phyloP scores from a whole-genome alignment of 2,888 invertebrate species.

The Dynastes grantii region DNA sequence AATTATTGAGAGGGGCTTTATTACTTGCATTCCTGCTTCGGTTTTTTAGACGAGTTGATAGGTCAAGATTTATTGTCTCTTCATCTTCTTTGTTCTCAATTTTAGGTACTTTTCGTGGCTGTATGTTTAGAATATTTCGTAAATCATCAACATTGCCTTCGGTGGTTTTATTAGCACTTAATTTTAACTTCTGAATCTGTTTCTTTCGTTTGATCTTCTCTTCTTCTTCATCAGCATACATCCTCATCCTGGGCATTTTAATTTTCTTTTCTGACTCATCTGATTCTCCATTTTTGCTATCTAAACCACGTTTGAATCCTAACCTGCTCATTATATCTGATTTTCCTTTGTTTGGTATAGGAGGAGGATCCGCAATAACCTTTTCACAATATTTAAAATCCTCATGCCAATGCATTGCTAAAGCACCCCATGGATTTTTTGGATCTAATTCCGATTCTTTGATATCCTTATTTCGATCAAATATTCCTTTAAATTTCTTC shows the following conservation, averaged over 20 bases:
- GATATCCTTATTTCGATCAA: constrained; percentile 67
- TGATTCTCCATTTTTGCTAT: constrained; percentile 55
- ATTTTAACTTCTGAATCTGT: constrained; percentile 63
- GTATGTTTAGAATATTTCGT: constrained; percentile 52
- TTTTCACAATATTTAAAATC: constrained; percentile 70
- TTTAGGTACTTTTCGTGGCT: constrained; percentile 28
- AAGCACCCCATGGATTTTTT: constrained; percentile 83
- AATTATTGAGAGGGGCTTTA: background rate
- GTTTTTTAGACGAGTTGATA: constrained; percentile 57
- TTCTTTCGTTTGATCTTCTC: constrained; percentile 72
- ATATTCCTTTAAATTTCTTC: constrained; percentile 66
- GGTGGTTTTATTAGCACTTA: constrained; percentile 57
- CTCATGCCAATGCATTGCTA: constrained; percentile 81
- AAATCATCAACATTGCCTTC: constrained; percentile 54
- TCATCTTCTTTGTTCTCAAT: constrained; percentile 50
- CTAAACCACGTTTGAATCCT: constrained; percentile 62
- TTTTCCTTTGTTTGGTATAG: constrained; percentile 58
- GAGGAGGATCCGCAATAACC: constrained; percentile 33
- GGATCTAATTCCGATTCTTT: constrained; percentile 59
- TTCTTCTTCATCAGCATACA: constrained; percentile 92
- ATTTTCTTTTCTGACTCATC: constrained; percentile 74
- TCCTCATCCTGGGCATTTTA: constrained; percentile 84
- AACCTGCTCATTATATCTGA: constrained; percentile 63
- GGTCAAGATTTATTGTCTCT: constrained; percentile 38
- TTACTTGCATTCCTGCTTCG: constrained; percentile 58